A percentile compares a stretch with the other conserved stretches of the same genome.
phyloP scores from a whole-genome alignment of 2,888 invertebrate genomes.

The Agrenia bidenticulata region DNA sequence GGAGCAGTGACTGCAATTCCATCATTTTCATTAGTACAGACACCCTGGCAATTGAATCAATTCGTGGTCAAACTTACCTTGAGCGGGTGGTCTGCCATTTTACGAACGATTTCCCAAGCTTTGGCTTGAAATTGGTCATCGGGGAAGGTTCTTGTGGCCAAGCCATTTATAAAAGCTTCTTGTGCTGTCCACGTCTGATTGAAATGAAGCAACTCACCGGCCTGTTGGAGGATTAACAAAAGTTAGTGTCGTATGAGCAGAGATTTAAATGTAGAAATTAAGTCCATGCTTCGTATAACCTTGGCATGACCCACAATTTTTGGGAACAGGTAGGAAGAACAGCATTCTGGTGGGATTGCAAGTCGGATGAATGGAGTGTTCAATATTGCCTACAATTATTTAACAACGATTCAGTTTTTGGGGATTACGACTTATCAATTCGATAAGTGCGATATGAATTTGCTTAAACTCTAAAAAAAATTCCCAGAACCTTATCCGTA shows the following conservation, averaged over 20 bases:
- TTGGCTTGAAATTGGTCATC: constrained; percentile 63
- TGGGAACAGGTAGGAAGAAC: constrained; percentile 83
- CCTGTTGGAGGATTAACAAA: constrained; percentile 54
- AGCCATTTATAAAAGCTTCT: constrained; percentile 74
- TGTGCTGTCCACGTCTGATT: constrained; percentile 73
- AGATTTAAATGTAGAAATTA: no score
- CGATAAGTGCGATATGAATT: not conserved
- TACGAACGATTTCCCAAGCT: constrained; percentile 58
- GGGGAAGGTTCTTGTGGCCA: constrained; percentile 76
- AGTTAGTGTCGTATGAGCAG: not conserved
- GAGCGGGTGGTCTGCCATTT: constrained; percentile 20
- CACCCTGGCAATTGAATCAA: not conserved
- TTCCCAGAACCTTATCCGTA: constrained; percentile 68
- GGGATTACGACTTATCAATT: not conserved
- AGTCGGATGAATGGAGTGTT: constrained; percentile 81
- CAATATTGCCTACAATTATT: constrained; percentile 71
- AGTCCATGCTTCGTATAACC: no score
- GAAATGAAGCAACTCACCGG: constrained; percentile 63
- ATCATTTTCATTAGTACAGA: no score
- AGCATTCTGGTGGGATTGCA: constrained; percentile 84
- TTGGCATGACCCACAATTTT: constrained; percentile 77
- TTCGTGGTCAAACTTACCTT: constrained; percentile 18
- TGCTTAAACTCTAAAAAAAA: not conserved
- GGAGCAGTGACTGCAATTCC: constrained; percentile 62
- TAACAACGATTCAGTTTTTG: constrained; percentile 2